Conservation (phyloP, 2,797 vertebrate genomes). For the Decapterus maruadsi region DNA sequence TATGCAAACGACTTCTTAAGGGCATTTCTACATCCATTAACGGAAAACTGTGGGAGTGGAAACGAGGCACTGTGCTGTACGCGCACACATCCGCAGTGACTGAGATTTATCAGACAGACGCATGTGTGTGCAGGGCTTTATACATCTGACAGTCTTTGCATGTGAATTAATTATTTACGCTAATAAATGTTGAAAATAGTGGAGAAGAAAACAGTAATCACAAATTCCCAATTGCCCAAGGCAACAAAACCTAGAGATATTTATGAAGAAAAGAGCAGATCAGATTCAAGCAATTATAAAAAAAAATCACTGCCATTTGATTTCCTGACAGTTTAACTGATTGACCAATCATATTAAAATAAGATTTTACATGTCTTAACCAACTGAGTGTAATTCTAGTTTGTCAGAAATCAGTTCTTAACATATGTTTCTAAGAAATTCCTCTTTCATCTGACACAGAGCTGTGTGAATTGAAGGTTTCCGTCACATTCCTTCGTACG, state of each 20-base stretch:
- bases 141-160: not conserved
- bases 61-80: not conserved
- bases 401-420: not conserved
- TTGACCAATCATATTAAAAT: not conserved
- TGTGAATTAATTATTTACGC: not conserved
- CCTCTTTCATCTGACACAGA: not conserved
- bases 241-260: not conserved
- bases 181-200: not conserved
- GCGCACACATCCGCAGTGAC: not conserved
- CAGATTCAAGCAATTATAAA: not conserved
- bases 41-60: not conserved
- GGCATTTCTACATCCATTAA: constrained; percentile 1
- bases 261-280: not conserved
- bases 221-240: not conserved
- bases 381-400: not conserved
- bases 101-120: not conserved
- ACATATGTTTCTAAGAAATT: not conserved
- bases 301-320: not conserved
- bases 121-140: not conserved
- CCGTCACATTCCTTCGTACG: not conserved
- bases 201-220: not conserved
- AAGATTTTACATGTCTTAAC: not conserved
- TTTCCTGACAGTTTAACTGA: not conserved
- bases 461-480: not conserved
- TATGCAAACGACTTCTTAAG: not conserved